Evolutionary conservation across 1,140 invertebrate species (phyloP).

Genomic region (Drosophila truncata): DNA sequence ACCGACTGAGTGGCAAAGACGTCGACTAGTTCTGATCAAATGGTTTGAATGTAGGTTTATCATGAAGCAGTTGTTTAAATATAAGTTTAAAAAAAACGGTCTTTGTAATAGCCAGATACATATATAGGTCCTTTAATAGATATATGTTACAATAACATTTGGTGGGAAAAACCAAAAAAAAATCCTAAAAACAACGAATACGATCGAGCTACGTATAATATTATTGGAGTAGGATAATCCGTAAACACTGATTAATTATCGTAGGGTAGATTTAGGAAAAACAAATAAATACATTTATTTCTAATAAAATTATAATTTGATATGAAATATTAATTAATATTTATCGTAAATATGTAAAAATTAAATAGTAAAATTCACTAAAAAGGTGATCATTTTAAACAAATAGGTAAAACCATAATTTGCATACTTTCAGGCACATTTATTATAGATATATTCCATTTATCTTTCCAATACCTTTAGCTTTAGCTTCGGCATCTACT

Average conservation of each 20-base stretch:
- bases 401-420: neutral
- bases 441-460: neutral
- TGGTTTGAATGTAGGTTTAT: constrained; percentile 10
- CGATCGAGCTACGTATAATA: neutral
- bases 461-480: neutral
- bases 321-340: neutral
- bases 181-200: neutral
- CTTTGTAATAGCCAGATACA: neutral
- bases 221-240: neutral
- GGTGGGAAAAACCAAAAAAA: neutral
- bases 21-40: neutral
- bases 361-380: neutral
- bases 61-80: constrained; percentile 39
- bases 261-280: neutral
- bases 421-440: neutral
- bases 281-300: neutral
- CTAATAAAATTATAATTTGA: neutral
- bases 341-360: neutral
- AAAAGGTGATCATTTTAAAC: neutral
- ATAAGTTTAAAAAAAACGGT: constrained; percentile 2
- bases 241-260: neutral
- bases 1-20: constrained; percentile 18
- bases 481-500: accelerated
- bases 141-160: neutral
- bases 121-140: neutral